Evolutionary conservation across 2,888 invertebrate genomes (phyloP).

Genomic region (Aethes cnicana): DNA sequence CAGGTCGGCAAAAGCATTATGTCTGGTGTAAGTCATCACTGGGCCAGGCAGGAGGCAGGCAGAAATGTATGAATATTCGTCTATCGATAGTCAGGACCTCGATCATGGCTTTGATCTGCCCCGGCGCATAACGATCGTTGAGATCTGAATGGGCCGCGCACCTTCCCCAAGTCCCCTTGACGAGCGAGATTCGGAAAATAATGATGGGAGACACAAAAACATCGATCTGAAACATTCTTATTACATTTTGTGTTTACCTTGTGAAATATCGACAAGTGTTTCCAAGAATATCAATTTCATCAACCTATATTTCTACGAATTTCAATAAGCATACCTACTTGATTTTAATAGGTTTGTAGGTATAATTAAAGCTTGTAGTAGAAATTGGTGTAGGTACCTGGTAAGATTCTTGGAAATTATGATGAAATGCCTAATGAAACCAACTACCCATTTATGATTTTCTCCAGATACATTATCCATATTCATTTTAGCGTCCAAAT

Average conservation of each 20-base stretch:
- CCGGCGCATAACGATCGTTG: slow-evolving; percentile 27
- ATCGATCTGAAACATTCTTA: background rate
- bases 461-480: too few species aligned
- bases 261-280: too few species aligned
- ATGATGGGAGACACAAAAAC: slow-evolving; percentile 10
- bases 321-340: too few species aligned
- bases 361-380: too few species aligned
- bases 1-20: too few species aligned
- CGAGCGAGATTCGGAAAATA: slow-evolving; percentile 6
- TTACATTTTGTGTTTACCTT: background rate
- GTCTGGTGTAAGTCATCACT: background rate
- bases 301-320: background rate
- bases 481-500: too few species aligned
- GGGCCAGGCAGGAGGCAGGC: background rate
- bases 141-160: slow-evolving; percentile 22
- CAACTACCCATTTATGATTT: too few species aligned
- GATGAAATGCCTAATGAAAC: too few species aligned
- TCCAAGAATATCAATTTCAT: background rate
- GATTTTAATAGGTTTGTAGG: too few species aligned
- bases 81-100: too few species aligned
- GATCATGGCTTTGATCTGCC: slow-evolving; percentile 29
- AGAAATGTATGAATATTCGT: slow-evolving; percentile 1
- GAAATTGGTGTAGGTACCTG: too few species aligned
- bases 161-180: slow-evolving; percentile 12
- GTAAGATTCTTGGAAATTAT: too few species aligned